Base-by-base conservation (phyloP, 2,797 vertebrate genomes). In the Hylomyscus alleni region DNA sequence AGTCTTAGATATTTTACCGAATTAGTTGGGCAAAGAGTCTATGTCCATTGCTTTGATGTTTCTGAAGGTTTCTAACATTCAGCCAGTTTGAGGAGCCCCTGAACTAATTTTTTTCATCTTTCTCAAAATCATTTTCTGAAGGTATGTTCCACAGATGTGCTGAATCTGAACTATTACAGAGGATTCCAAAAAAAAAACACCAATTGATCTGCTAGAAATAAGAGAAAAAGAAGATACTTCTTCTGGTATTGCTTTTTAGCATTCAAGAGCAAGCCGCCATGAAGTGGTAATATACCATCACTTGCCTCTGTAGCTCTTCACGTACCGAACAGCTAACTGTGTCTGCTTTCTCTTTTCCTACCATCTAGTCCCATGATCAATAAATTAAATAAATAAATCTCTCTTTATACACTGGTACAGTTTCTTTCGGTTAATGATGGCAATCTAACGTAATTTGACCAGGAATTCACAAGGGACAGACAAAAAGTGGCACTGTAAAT, bases 81-180 rank as follows among this genome's bases (percentile, higher is more conserved):
- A 77, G 14, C 12, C 56, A n/a, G 7, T 82, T 89, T 67, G 40
- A 93, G n/a, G 40, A 90, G 22, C 19, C 58, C 56, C 34, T 47
- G 31, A 76, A 65, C 12, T 62, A 52, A 40, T 24, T 22, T 34
- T 31, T 17, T 44, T 31, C 60, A 22, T 54, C 2, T 82, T 19
- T 85, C 52, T 82, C 67, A 85, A 54, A 95, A 47, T n/a, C 52
- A 60, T 14, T 58, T 89, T 85, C 34, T 31, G 40, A 77, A 83
- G 15, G 19, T 54, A 50, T 76, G 44, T 50, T 69, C 14, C 47
- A 67, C 12, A 91, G 60, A 75, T 14, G 47, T 56, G 67, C 69
- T 78, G 20, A 44, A 83, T 54, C 54, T 82, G 34, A 78, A 54
- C 84, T 14, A 9, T 17, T 60, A 50, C 1, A 81, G 52, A 92